These are phyloP conservation scores for Cepaea nemoralis DNA, from an alignment of 1,140 invertebrate species.

Conservation along the genomic window DNA sequence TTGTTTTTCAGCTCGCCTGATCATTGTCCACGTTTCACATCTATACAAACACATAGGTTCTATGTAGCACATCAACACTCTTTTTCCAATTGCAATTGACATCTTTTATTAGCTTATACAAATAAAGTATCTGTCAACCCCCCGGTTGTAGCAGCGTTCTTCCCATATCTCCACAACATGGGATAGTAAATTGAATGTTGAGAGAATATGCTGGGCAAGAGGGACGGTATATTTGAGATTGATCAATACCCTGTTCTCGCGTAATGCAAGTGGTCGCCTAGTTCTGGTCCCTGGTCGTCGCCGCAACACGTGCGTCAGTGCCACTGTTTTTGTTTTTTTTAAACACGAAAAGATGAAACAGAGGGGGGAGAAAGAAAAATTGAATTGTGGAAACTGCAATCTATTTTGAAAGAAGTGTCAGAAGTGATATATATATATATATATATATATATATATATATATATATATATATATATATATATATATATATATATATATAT, in stretches of 20 bases:
- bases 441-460: too few relatives aligned
- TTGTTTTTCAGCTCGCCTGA: too few relatives aligned
- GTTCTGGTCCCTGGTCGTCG: not conserved
- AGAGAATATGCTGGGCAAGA: not conserved
- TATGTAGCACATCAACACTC: too few relatives aligned
- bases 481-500: too few relatives aligned
- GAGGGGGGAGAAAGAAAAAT: not conserved
- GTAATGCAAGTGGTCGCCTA: conserved; percentile 4
- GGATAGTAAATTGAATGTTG: not conserved
- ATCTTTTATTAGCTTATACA: too few relatives aligned
- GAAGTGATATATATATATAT: too few relatives aligned
- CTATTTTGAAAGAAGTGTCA: too few relatives aligned
- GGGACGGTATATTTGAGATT: not conserved
- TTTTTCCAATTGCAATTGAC: too few relatives aligned
- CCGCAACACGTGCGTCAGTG: not conserved
- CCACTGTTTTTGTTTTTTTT: not conserved
- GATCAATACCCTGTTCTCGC: conserved; percentile 1
- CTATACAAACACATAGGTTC: too few relatives aligned
- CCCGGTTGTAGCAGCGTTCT: not conserved
- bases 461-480: too few relatives aligned
- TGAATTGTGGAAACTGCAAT: not conserved
- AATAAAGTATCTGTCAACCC: too few relatives aligned
- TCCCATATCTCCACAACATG: not conserved
- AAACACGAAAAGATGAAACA: not conserved
- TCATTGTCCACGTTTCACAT: too few relatives aligned